Evolutionary conservation across 1,140 invertebrate species (phyloP).

Genomic region (Leptinotarsa texana): DNA sequence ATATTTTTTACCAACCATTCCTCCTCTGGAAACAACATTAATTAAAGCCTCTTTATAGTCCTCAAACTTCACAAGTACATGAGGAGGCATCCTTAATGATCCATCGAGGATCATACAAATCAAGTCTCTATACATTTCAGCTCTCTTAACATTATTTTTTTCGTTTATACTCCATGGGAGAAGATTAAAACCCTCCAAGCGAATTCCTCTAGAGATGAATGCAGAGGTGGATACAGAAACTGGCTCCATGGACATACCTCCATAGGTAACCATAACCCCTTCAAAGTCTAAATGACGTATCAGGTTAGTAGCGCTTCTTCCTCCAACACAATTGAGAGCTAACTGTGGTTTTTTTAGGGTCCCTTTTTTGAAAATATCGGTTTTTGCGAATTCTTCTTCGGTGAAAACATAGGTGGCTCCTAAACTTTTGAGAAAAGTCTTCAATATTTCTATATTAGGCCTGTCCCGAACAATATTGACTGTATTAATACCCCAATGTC

Average conservation of each 20-base stretch:
- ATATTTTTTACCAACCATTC: conserved; percentile 73
- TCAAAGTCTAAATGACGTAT: conserved; percentile 72
- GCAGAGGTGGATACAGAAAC: conserved; percentile 78
- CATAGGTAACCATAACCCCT: conserved; percentile 92
- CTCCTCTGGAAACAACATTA: conserved; percentile 62
- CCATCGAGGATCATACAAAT: conserved; percentile 69
- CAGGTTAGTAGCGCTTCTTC: conserved; percentile 84
- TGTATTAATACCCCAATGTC: conserved; percentile 74
- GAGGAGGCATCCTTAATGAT: conserved; percentile 72
- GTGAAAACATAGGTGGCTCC: conserved; percentile 89
- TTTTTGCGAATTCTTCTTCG: conserved; percentile 81
- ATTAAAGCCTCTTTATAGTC: conserved; percentile 76
- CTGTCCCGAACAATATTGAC: conserved; percentile 88
- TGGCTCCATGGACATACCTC: conserved; percentile 94
- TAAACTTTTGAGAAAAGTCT: conserved; percentile 63
- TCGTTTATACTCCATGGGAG: conserved; percentile 80
- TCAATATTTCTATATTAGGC: conserved; percentile 73
- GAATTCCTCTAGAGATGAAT: conserved; percentile 92
- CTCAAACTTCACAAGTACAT: conserved; percentile 72
- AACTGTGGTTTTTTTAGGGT: conserved; percentile 73
- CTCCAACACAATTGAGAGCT: conserved; percentile 94
- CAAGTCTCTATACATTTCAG: conserved; percentile 78
- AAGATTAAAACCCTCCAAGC: conserved; percentile 73
- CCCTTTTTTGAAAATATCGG: conserved; percentile 71
- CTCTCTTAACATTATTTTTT: conserved; percentile 75